Evolutionary conservation across 2,113 vertebrate genomes (phyloP).

Genomic region (Odocoileus virginianus): DNA sequence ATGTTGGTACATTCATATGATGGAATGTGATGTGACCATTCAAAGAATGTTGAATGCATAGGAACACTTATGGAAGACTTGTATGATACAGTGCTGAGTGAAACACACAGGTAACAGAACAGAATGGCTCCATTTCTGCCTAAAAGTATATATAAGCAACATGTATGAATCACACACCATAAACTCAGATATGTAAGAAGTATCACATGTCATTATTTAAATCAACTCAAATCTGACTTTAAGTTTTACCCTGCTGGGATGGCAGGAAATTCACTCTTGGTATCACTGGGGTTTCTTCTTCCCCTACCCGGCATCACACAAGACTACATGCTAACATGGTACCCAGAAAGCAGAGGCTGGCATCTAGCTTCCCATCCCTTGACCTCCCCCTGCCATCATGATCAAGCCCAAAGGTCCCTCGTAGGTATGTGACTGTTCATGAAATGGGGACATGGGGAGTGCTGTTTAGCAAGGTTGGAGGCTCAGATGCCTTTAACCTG

Average conservation of each 20-base stretch:
- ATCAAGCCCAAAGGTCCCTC: background rate
- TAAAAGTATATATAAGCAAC: background rate
- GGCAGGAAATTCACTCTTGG: background rate
- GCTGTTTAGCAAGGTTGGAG: background rate
- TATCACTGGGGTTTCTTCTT: background rate
- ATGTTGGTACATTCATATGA: background rate
- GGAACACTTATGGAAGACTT: background rate
- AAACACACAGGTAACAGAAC: background rate
- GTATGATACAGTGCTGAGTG: background rate
- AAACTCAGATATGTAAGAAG: background rate
- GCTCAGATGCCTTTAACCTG: background rate
- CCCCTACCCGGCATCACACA: too few relatives aligned
- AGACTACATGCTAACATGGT: background rate
- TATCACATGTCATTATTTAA: background rate
- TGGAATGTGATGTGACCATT: background rate
- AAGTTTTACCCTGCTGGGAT: background rate
- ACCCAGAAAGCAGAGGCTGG: background rate
- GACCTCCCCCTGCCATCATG: background rate
- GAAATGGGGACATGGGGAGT: background rate
- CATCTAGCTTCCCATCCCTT: background rate
- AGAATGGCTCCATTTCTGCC: background rate
- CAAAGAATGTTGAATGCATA: background rate
- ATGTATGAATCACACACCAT: background rate
- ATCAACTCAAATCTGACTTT: background rate
- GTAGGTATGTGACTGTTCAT: background rate